A percentile compares a stretch with the other conserved stretches of the same genome.
These are phyloP conservation scores for Propithecus deckenii DNA, from an alignment of 2,797 vertebrate genomes.

Conservation along the genomic window DNA sequence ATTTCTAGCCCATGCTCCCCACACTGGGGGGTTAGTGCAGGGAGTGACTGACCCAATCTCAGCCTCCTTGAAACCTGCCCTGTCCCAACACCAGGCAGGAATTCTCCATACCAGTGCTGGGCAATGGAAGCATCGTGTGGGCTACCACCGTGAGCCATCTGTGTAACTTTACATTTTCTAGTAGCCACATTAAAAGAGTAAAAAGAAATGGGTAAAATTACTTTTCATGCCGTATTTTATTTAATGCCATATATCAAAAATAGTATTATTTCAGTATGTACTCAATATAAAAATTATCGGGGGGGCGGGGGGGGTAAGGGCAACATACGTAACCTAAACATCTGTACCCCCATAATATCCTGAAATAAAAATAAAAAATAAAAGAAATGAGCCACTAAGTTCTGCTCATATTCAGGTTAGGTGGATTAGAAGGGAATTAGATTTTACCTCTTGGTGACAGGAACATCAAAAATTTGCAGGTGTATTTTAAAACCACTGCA, in stretches of 20 bases:
- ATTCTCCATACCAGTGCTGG: background rate
- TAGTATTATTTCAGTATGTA: background rate
- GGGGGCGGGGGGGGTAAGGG: too few species aligned
- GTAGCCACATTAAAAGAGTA: background rate
- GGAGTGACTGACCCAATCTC: background rate
- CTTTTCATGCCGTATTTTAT: slow-evolving; percentile 11
- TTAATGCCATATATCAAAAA: background rate
- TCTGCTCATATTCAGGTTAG: too few species aligned
- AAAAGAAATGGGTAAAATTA: background rate
- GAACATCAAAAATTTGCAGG: background rate
- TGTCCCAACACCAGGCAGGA: background rate
- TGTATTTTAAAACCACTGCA: background rate
- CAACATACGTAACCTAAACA: too few species aligned
- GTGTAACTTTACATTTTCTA: background rate
- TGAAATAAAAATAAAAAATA: too few species aligned
- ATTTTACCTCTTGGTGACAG: background rate
- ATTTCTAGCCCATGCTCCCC: background rate
- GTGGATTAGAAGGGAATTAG: background rate
- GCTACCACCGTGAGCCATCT: background rate
- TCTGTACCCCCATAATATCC: too few species aligned
- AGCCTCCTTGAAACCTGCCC: background rate
- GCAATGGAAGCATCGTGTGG: background rate
- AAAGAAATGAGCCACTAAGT: background rate
- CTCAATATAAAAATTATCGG: background rate
- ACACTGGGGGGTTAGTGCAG: background rate